A percentile compares a stretch with the other conserved stretches of the same genome.
These are phyloP conservation scores for Teleopsis dalmanni DNA, from an alignment of 1,140 invertebrate species.

Conservation along the genomic window DNA sequence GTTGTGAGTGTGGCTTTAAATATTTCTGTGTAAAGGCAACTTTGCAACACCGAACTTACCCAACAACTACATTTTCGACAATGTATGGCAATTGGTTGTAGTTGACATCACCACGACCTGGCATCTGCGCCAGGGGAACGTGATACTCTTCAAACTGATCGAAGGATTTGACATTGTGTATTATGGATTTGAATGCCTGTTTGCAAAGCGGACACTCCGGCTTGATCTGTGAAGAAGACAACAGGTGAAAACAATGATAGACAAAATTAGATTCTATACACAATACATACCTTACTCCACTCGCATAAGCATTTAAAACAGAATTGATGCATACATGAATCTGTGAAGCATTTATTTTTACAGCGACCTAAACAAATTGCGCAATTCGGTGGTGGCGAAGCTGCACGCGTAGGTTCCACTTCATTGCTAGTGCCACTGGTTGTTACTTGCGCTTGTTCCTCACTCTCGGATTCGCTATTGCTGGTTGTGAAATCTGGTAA, in stretches of 20 bases:
- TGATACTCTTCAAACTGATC: conserved; percentile 82
- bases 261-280: too few relatives aligned
- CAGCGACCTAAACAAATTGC: conserved; percentile 83
- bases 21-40: too few relatives aligned
- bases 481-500: conserved; percentile 30
- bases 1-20: too few relatives aligned
- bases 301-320: conserved; percentile 87
- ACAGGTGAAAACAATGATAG: too few relatives aligned
- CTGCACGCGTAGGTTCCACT: conserved; percentile 14
- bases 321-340: conserved; percentile 88
- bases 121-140: conserved; percentile 42
- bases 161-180: conserved; percentile 82
- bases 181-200: conserved; percentile 80
- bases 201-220: conserved; percentile 92
- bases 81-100: conserved; percentile 19
- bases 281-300: conserved; percentile 76
- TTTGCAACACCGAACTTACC: too few relatives aligned
- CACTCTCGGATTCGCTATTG: conserved; percentile 35
- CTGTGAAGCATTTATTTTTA: conserved; percentile 82
- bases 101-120: conserved; percentile 17
- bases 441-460: conserved; percentile 32
- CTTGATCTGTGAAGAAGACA: conserved; percentile 59
- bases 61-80: conserved; percentile 17
- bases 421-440: conserved; percentile 3
- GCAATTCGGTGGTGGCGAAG: conserved; percentile 74